A percentile compares a stretch with the other conserved stretches of the same genome.
Evolutionary conservation across 2,797 vertebrate species (phyloP).

Genomic region (Rhabdomys pumilio): DNA sequence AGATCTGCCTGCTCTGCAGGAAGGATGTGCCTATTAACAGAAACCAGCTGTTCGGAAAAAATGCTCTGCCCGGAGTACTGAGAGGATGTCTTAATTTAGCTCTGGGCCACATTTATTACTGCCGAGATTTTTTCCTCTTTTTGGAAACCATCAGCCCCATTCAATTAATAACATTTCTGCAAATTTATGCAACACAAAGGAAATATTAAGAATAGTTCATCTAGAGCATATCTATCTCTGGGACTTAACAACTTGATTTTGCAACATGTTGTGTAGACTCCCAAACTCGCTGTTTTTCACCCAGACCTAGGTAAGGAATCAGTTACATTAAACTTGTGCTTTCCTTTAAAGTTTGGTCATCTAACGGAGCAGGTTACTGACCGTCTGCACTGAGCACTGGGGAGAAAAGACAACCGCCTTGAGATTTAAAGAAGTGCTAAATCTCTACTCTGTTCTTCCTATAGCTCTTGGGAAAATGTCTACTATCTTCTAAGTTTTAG

Average conservation of each 20-base stretch:
- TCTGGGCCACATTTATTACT: constrained; percentile 79
- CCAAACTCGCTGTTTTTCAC: constrained; percentile 44
- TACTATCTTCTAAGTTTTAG: background rate
- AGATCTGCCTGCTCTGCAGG: constrained; percentile 80
- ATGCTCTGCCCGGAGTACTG: constrained; percentile 73
- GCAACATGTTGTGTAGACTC: background rate
- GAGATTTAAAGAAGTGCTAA: background rate
- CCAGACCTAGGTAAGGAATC: background rate
- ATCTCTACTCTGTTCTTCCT: background rate
- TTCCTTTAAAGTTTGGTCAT: background rate
- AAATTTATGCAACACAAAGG: constrained; percentile 67
- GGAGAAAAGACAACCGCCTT: background rate
- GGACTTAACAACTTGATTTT: constrained; percentile 53
- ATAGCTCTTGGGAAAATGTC: background rate
- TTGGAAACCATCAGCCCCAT: constrained; percentile 62
- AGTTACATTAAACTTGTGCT: background rate
- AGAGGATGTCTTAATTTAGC: constrained; percentile 85
- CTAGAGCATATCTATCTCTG: constrained; percentile 43
- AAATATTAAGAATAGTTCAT: constrained; percentile 54
- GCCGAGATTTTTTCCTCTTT: background rate
- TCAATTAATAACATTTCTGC: constrained; percentile 76
- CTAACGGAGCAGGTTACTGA: background rate
- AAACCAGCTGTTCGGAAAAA: constrained; percentile 84
- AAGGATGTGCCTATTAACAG: constrained; percentile 79
- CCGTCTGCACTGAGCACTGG: background rate